Conservation (phyloP, 30 jellyfish, hydroid and myxozoan genomes). For the Turritopsis rubra region DNA sequence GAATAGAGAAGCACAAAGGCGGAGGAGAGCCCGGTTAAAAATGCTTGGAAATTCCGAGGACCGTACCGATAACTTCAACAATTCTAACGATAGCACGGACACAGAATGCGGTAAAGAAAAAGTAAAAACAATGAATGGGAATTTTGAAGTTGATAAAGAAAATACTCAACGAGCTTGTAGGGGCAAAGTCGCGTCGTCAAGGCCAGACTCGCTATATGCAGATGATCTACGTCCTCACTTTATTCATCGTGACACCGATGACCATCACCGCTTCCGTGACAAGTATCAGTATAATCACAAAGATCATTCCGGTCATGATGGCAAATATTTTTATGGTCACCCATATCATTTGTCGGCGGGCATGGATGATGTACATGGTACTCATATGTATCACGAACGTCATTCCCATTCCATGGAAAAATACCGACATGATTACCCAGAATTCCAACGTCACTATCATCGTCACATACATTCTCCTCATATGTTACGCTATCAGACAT, state of each 20-base stretch:
- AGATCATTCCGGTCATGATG: not conserved
- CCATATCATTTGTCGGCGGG: not conserved
- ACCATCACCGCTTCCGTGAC: constrained; percentile 8
- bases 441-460: not conserved
- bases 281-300: not conserved
- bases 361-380: constrained; percentile 11
- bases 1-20: constrained; percentile 93
- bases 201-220: constrained; percentile 26
- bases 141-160: constrained; percentile 31
- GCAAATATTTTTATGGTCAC: not conserved
- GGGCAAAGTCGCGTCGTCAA: constrained; percentile 57
- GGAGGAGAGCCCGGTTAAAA: constrained; percentile 80
- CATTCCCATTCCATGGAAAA: not conserved
- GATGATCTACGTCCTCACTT: constrained; percentile 16
- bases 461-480: not conserved
- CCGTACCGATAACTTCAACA: not conserved
- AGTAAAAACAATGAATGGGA: constrained; percentile 31
- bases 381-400: constrained; percentile 15
- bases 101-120: constrained; percentile 16
- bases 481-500: not conserved
- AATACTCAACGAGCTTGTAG: constrained; percentile 57
- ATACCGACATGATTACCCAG: constrained; percentile 8
- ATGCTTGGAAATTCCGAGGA: constrained; percentile 36
- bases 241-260: not conserved
- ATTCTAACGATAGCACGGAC: not conserved